Evolutionary conservation across 2,888 invertebrate genomes (phyloP), one percentile per base, ranked within the genome.

Genomic region (Caradrina kadenii): DNA sequence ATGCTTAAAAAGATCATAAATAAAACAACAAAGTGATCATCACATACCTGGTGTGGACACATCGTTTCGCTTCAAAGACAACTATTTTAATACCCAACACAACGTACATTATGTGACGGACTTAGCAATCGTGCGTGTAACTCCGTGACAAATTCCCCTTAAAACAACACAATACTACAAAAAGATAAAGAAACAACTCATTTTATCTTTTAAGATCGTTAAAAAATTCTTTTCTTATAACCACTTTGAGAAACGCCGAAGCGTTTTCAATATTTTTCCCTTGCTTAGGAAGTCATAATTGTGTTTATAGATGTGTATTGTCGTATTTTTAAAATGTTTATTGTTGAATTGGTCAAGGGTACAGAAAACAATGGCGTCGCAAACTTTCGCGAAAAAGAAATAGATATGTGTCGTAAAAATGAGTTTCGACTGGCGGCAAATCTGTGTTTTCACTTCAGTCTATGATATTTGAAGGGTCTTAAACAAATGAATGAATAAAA

Each of bases 211-310:
- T 80, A 78, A 77, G 73, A 49, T 64, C 49, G 45, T 58, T 80
- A 84, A 82, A 82, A 82, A 78, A 84, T 76, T 19, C 73, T 73
- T 61, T 75, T 77, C 64, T 79, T 59, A 67, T 52, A 65, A 26
- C 65, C 59, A 76, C 82, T 86, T 87, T 85, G 70, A 76, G 76
- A 73, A 69, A 73, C 63, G 80, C 86, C 89, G 83, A 86, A 65
- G 72, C 77, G 81, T 85, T 85, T 85, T 77, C 62, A 74, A 83
- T 84, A 83, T 83, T 88, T 85, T 81, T 71, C 73, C 75, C 79
- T 87, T 75, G 68, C 69, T 89, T 85, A 83, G 69, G 81, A 84
- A 86, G 84, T 87, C 83, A 80, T 92, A 85, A 91, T 90, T 86
- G 86, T 82, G 80, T 83, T 86, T 80, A 79, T 86, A 80, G 80